Evolutionary conservation across 2,888 invertebrate species (phyloP).

Genomic region (Leucophora obtusa): DNA sequence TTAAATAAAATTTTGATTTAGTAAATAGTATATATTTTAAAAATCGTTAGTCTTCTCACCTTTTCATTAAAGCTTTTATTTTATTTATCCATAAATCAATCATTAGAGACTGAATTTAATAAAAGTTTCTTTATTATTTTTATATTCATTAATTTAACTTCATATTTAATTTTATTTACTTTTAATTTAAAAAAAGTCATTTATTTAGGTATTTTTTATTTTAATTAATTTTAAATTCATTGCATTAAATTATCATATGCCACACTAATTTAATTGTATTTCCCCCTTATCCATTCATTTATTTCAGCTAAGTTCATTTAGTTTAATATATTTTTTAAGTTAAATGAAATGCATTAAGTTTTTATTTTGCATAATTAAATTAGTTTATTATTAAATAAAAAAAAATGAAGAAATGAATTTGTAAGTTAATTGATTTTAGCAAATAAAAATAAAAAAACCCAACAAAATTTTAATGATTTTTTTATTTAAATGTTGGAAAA

Average conservation of each 20-base stretch:
- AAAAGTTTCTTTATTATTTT: constrained; percentile 52
- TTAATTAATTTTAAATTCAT: constrained; percentile 42
- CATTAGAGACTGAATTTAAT: constrained; percentile 60
- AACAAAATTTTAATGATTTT: constrained; percentile 7
- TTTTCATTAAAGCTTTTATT: constrained; percentile 44
- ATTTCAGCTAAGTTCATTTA: constrained; percentile 17
- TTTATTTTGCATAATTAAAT: constrained; percentile 27
- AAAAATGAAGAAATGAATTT: constrained; percentile 49
- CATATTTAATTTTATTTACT: constrained; percentile 33
- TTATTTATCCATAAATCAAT: constrained; percentile 40
- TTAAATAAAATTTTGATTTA: constrained; percentile 11
- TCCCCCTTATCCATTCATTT: constrained; percentile 18
- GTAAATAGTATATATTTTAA: neutral
- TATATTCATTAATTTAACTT: constrained; percentile 36
- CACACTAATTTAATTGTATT: constrained; percentile 19
- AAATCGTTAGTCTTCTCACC: neutral
- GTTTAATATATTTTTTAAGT: constrained; percentile 12
- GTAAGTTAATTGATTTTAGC: constrained; percentile 55
- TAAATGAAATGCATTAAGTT: constrained; percentile 26
- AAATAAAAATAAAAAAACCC: constrained; percentile 44
- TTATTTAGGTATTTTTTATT: constrained; percentile 42
- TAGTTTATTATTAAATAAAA: constrained; percentile 40
- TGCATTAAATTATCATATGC: constrained; percentile 13
- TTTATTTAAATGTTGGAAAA: neutral
- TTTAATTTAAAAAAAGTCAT: constrained; percentile 55